These are phyloP conservation scores for Halisarca cf. caerulea DNA, from an alignment of 37 sponge, comb jelly and placozoan species.

Conservation along the genomic window DNA sequence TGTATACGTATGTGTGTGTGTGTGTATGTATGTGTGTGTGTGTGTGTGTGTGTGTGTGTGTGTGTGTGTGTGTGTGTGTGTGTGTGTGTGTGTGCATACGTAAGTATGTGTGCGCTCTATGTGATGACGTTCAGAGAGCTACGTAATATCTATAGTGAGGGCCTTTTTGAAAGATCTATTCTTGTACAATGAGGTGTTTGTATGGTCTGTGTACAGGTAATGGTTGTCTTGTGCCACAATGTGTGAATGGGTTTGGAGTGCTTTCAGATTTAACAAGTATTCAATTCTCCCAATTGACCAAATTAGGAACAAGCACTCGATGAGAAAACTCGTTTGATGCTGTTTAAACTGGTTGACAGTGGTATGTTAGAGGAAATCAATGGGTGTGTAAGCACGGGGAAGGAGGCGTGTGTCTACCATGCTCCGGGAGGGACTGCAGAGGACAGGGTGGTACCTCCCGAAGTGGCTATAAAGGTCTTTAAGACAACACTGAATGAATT, in stretches of 20 bases:
- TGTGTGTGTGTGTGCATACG: too few relatives aligned
- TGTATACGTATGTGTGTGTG: too few relatives aligned
- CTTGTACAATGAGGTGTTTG: not conserved
- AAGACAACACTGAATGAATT: slow-evolving; percentile 99
- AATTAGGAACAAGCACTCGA: slow-evolving; percentile 80
- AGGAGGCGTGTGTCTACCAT: slow-evolving; percentile 93
- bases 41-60: too few relatives aligned
- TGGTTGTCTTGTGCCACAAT: not conserved
- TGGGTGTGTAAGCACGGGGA: slow-evolving; percentile 92
- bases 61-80: too few relatives aligned
- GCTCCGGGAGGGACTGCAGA: slow-evolving; percentile 81
- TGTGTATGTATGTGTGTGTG: too few relatives aligned
- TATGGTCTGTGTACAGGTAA: not conserved
- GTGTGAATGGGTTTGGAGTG: not conserved
- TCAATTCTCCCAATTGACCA: not conserved
- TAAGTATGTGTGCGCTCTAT: too few relatives aligned
- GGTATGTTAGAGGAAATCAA: slow-evolving; percentile 79
- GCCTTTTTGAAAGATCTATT: too few relatives aligned
- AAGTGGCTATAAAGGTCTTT: slow-evolving; percentile 94
- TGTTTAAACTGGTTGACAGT: slow-evolving; percentile 90
- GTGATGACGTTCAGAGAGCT: too few relatives aligned
- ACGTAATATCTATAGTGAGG: too few relatives aligned
- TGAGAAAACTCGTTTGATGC: slow-evolving; percentile 80
- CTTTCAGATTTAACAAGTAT: too few relatives aligned
- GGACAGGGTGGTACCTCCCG: slow-evolving; percentile 62